These are phyloP conservation scores for Geotrypetes seraphini DNA, from an alignment of 2,797 vertebrate species.

Conservation along the genomic window DNA sequence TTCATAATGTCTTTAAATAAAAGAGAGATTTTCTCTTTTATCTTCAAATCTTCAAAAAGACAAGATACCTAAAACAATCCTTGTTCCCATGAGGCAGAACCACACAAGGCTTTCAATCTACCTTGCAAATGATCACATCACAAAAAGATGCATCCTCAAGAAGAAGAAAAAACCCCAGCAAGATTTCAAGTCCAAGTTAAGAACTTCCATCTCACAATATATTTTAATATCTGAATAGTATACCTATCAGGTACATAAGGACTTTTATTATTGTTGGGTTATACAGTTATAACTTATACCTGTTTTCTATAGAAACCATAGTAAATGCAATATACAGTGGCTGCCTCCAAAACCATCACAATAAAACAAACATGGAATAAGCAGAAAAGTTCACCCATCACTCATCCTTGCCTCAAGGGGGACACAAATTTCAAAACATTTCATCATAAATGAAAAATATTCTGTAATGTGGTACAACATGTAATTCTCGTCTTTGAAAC, in stretches of 20 bases:
- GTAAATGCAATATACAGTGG: slow-evolving; percentile 27
- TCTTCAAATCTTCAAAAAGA: slow-evolving; percentile 23
- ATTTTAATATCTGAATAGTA: slow-evolving; percentile 25
- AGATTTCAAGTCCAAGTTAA: slow-evolving; percentile 28
- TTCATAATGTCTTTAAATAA: slow-evolving; percentile 26
- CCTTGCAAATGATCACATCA: slow-evolving; percentile 48
- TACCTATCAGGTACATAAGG: slow-evolving; percentile 24
- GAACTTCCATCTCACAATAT: slow-evolving; percentile 29
- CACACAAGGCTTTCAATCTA: slow-evolving; percentile 71
- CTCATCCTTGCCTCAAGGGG: slow-evolving; percentile 30
- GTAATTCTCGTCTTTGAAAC: neutral
- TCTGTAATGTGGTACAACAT: neutral
- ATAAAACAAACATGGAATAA: slow-evolving; percentile 66
- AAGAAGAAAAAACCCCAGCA: slow-evolving; percentile 14
- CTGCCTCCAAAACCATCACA: slow-evolving; percentile 39
- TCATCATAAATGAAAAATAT: slow-evolving; percentile 8
- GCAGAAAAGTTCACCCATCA: no score
- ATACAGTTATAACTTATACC: no score
- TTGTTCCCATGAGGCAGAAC: slow-evolving; percentile 65
- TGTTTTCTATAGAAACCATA: slow-evolving; percentile 41
- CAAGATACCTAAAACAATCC: slow-evolving; percentile 59
- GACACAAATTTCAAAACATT: slow-evolving; percentile 16
- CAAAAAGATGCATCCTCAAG: slow-evolving; percentile 39
- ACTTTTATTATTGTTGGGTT: slow-evolving; percentile 13
- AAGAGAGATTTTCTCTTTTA: slow-evolving; percentile 12